A percentile compares a stretch with the other conserved stretches of the same genome.
Conservation (phyloP, 2,797 vertebrate species). For the Carcharodon carcharias region DNA sequence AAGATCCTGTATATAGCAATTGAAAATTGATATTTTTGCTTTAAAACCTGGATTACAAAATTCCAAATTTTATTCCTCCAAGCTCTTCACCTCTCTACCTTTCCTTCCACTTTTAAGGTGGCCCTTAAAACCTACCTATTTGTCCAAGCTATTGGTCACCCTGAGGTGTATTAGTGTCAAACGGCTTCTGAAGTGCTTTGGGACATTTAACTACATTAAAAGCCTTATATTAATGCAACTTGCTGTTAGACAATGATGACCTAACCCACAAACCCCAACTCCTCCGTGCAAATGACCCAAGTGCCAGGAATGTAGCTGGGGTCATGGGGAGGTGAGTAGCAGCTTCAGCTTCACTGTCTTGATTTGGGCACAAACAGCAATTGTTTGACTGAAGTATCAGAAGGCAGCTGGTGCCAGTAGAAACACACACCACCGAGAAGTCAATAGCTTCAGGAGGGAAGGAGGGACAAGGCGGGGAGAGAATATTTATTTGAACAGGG, state of each 20-base stretch:
- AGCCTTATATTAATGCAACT: not conserved
- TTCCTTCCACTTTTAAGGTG: not conserved
- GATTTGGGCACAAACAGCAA: not conserved
- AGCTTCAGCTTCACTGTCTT: not conserved
- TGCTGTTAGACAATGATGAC: not conserved
- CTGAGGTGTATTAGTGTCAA: not conserved
- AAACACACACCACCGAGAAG: too few species aligned
- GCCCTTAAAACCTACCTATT: not conserved
- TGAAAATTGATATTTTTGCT: not conserved
- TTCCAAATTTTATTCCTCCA: too few species aligned
- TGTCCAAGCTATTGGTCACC: not conserved
- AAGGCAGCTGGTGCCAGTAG: not conserved
- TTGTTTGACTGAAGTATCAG: not conserved
- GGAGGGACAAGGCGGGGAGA: too few species aligned
- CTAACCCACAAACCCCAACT: not conserved
- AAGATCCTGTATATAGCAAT: not conserved
- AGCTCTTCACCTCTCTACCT: not conserved
- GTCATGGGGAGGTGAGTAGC: not conserved
- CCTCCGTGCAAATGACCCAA: not conserved
- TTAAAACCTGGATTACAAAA: not conserved
- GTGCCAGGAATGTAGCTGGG: not conserved
- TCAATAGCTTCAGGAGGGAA: not conserved
- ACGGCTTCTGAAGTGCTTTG: not conserved
- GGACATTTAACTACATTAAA: not conserved
- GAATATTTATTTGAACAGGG: not conserved